Percentiles rank a stretch among this genome's conserved stretches.
These are phyloP conservation scores for Chelonus insularis DNA, from an alignment of 1,140 invertebrate species.

Conservation along the genomic window DNA sequence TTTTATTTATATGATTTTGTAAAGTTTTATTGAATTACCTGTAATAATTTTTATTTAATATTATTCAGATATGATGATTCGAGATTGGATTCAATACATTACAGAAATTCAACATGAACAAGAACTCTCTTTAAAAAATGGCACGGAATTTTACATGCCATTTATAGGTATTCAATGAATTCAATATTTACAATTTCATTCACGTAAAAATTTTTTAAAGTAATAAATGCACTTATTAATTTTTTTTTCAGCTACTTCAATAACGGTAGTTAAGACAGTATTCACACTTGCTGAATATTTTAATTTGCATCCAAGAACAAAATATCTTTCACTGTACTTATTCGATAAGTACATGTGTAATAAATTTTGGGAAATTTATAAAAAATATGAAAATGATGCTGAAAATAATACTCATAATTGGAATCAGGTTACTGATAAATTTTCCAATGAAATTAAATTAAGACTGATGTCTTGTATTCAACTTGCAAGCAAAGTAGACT, in stretches of 20 bases:
- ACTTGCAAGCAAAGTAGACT: constrained; percentile 49
- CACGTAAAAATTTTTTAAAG: too few relatives aligned
- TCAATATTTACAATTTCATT: too few relatives aligned
- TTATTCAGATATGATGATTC: too few relatives aligned
- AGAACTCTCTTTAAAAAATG: too few relatives aligned
- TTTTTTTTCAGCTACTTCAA: constrained; percentile 37
- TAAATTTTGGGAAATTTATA: constrained; percentile 40
- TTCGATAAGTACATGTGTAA: constrained; percentile 47
- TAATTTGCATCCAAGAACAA: constrained; percentile 36
- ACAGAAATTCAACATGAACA: too few relatives aligned
- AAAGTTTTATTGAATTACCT: too few relatives aligned
- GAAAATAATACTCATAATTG: constrained; percentile 13
- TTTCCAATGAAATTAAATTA: constrained; percentile 34
- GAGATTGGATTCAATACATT: too few relatives aligned
- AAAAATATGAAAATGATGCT: constrained; percentile 2
- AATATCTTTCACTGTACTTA: constrained; percentile 47
- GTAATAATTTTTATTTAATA: too few relatives aligned
- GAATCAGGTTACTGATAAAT: constrained; percentile 27
- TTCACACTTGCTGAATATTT: constrained; percentile 42
- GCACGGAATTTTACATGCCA: too few relatives aligned
- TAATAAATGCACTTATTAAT: too few relatives aligned
- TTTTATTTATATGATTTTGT: too few relatives aligned
- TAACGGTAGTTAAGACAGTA: constrained; percentile 36
- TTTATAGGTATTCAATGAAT: too few relatives aligned
- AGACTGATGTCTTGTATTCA: constrained; percentile 47